These are phyloP conservation scores for Ornithoptera priamus DNA, from an alignment of 2,888 invertebrate genomes.

Conservation along the genomic window DNA sequence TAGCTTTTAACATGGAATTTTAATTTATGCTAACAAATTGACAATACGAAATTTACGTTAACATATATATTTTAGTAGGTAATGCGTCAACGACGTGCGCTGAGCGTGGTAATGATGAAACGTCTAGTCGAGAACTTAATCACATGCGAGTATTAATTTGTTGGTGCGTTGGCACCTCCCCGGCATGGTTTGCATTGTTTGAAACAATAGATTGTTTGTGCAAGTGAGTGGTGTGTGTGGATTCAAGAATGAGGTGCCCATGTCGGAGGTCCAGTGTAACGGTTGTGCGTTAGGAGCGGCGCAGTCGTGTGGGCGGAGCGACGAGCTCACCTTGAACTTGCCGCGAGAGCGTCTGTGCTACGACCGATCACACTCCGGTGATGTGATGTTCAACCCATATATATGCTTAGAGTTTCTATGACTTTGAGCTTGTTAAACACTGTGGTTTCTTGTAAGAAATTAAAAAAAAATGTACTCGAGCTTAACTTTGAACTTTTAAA, in stretches of 20 bases:
- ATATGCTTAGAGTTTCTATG: slow-evolving; percentile 20
- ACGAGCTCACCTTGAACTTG: slow-evolving; percentile 80
- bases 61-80: slow-evolving; percentile 8
- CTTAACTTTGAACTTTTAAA: not conserved
- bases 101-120: slow-evolving; percentile 28
- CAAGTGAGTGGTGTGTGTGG: slow-evolving; percentile 48
- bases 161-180: slow-evolving; percentile 47
- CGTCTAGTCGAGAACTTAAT: slow-evolving; percentile 31
- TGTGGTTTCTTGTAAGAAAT: not conserved
- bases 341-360: slow-evolving; percentile 59
- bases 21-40: slow-evolving; percentile 2
- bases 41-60: slow-evolving; percentile 4
- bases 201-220: slow-evolving; percentile 52
- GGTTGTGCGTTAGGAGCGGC: slow-evolving; percentile 67
- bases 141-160: slow-evolving; percentile 40
- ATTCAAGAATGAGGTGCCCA: slow-evolving; percentile 56
- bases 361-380: slow-evolving; percentile 50
- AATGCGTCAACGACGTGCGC: slow-evolving; percentile 5
- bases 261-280: slow-evolving; percentile 67
- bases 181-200: slow-evolving; percentile 41
- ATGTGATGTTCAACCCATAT: slow-evolving; percentile 39
- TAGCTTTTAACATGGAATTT: not conserved
- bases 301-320: slow-evolving; percentile 71
- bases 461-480: not conserved
- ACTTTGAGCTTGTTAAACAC: slow-evolving; percentile 3